Evolutionary conservation across 2,113 vertebrate genomes (phyloP).

Genomic region (Anhinga anhinga): DNA sequence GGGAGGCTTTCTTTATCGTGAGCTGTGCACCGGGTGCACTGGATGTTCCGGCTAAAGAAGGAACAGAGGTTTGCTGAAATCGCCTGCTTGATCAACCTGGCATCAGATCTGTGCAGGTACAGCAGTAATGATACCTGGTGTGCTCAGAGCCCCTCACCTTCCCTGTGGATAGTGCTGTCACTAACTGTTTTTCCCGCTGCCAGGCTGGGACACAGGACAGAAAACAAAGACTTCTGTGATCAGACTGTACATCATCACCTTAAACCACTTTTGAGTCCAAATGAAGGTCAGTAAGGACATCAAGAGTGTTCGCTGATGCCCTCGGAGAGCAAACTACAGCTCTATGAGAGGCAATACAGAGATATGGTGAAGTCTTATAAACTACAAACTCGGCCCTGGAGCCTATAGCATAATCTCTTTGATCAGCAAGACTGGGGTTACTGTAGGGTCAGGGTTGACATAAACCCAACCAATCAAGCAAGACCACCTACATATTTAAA

Average conservation of each 20-base stretch:
- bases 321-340: not conserved
- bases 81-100: not conserved
- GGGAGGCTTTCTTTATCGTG: not conserved
- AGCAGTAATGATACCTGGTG: not conserved
- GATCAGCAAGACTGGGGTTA: slow-evolving; percentile 72
- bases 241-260: not conserved
- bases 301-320: not conserved
- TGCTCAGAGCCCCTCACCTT: not conserved
- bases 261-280: not conserved
- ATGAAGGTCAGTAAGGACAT: not conserved
- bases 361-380: not conserved
- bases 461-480: slow-evolving; percentile 60
- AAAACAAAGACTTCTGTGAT: not conserved
- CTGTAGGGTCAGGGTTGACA: slow-evolving; percentile 69
- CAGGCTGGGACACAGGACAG: not conserved
- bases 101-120: not conserved
- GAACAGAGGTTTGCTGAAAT: not conserved
- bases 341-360: not conserved
- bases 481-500: slow-evolving; percentile 70
- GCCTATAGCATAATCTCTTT: slow-evolving; percentile 60
- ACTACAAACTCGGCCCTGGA: slow-evolving; percentile 15
- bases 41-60: not conserved
- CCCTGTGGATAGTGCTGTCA: not conserved
- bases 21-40: not conserved
- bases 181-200: not conserved